Evolutionary conservation across 2,113 vertebrate genomes (phyloP), one percentile per base, ranked within the genome.

Genomic region (Osmerus mordax): DNA sequence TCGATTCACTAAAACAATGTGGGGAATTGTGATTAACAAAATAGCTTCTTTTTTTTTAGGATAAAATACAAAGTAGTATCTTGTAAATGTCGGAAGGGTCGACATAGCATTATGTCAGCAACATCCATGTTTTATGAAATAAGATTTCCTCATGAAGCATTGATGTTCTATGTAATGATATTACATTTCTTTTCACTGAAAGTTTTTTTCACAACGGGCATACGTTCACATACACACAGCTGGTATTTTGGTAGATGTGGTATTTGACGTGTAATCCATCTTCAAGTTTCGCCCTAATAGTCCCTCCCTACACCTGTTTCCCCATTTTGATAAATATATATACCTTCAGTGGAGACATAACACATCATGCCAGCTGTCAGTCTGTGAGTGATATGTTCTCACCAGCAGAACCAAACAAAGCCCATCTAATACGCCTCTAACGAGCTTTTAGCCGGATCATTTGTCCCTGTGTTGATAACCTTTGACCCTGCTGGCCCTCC

Each of bases 241-340:
- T 65, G 51, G 51, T 58, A 28, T 29, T n/a, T 72, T 25, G 32
- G 18, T 71, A 18, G 6, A 21, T 79, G 71, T 81, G 2, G 41
- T 47, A 71, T 86, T 86, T 84, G 84, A 83, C 84, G 84, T 51
- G 36, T 62, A 78, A 81, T 86, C 80, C 72, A 73, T 86, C 84
- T 78, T 84, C 79, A 73, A 67, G 8, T 65, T 66, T 74, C 36
- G 52, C 76, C 69, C 71, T 74, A 75, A 81, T 58, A 77, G 72
- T 70, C 67, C 29, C 63, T 74, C 71, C 55, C 62, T 78, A 71
- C 86, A 86, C 76, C 82, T 87, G 82, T 74, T 81, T 75, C 71
- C 78, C 77, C 54, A 56, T 14, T 80, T 78, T 78, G 78, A 73
- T 70, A 55, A 61, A 56, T n/a, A 12, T 58, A 47, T 47, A 9